Evolutionary conservation across 2,888 invertebrate species (phyloP).

Genomic region (Desoria tigrina): DNA sequence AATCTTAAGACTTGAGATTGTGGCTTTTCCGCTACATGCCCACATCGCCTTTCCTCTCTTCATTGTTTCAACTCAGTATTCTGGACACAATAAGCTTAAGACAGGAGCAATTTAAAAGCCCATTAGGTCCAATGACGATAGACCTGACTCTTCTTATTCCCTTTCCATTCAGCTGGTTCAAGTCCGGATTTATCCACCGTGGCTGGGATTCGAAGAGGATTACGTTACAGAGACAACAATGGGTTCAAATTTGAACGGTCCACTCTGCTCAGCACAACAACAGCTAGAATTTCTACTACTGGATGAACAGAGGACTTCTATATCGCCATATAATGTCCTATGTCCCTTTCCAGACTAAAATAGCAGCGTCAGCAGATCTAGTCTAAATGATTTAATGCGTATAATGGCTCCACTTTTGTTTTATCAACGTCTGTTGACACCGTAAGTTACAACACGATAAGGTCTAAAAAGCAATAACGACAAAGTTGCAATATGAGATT

Average conservation of each 20-base stretch:
- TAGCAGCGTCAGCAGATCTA: no score
- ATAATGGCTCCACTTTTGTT: no score
- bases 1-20: constrained; percentile 2
- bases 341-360: no score
- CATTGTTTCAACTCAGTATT: constrained; percentile 27
- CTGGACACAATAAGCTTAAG: constrained; percentile 35
- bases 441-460: no score
- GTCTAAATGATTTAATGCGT: no score
- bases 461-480: no score
- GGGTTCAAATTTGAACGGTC: neutral
- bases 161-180: constrained; percentile 3
- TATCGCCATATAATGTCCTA: no score
- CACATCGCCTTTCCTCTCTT: neutral
- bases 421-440: no score
- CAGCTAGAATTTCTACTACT: neutral
- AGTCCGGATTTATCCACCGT: constrained; percentile 4
- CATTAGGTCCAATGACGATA: constrained; percentile 29
- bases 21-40: constrained; percentile 19
- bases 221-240: constrained; percentile 5
- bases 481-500: no score
- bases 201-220: neutral
- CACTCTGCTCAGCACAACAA: no score
- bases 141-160: neutral
- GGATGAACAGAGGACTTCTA: neutral
- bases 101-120: constrained; percentile 35